Evolutionary conservation across 2,797 vertebrate genomes (phyloP).

Genomic region (Pseudocheirus occidentalis): DNA sequence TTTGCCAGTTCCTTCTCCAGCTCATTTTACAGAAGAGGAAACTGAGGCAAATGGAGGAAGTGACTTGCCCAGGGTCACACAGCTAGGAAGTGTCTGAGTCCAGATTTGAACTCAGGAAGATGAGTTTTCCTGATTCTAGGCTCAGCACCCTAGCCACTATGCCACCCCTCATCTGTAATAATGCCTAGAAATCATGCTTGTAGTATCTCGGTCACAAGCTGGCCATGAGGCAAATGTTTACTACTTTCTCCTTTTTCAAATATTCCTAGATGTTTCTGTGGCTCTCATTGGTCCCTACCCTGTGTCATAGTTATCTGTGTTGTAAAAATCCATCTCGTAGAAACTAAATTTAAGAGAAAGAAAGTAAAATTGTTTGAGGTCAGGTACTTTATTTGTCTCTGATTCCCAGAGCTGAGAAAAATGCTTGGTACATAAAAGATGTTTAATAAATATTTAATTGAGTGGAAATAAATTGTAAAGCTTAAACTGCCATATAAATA

Average conservation of each 20-base stretch:
- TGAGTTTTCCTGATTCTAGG: not conserved
- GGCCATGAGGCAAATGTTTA: not conserved
- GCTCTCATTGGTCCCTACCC: not conserved
- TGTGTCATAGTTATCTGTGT: not conserved
- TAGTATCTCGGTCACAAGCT: not conserved
- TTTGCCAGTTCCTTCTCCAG: not conserved
- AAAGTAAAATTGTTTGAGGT: not conserved
- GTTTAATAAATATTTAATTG: not conserved
- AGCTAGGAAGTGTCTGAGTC: not conserved
- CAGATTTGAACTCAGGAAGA: not conserved
- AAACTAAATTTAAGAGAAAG: not conserved
- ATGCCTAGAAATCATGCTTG: not conserved
- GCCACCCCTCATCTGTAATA: not conserved
- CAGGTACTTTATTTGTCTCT: not conserved
- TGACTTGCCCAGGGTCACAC: not conserved
- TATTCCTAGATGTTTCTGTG: not conserved
- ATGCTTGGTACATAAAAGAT: not conserved
- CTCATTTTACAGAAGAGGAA: not conserved
- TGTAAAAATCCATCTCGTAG: not conserved
- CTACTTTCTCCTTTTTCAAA: not conserved
- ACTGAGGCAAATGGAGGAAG: not conserved
- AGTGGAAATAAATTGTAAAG: not conserved
- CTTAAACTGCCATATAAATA: not conserved
- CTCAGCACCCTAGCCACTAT: not conserved
- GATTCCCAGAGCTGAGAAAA: not conserved